These are phyloP conservation scores for Pammene aurita DNA, from an alignment of 2,888 invertebrate genomes.

Conservation along the genomic window DNA sequence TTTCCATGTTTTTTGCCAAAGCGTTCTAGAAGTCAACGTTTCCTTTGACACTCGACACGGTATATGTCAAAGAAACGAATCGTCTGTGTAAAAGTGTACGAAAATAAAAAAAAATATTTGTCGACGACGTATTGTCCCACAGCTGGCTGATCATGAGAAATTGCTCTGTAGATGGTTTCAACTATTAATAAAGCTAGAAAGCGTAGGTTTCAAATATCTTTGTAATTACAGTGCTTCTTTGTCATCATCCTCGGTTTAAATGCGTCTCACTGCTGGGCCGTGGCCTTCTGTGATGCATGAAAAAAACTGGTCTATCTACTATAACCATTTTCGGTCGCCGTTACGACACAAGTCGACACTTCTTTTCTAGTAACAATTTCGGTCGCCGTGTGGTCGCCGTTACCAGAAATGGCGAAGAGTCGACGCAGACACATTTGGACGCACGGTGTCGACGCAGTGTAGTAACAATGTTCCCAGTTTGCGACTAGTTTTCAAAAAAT, in stretches of 20 bases:
- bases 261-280: not conserved
- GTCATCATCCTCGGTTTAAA: not conserved
- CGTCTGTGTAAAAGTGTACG: slow-evolving; percentile 56
- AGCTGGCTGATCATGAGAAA: slow-evolving; percentile 61
- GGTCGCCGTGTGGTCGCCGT: too few relatives aligned
- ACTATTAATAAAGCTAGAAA: slow-evolving; percentile 32
- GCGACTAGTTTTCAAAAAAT: too few relatives aligned
- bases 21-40: slow-evolving; percentile 75
- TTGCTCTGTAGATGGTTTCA: slow-evolving; percentile 46
- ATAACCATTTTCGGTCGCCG: too few relatives aligned
- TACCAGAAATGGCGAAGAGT: too few relatives aligned
- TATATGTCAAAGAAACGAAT: slow-evolving; percentile 59
- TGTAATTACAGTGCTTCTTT: slow-evolving; percentile 1
- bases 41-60: slow-evolving; percentile 75
- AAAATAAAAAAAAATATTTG: slow-evolving; percentile 61
- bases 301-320: too few relatives aligned
- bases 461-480: too few relatives aligned
- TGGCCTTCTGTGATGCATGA: not conserved
- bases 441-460: too few relatives aligned
- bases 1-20: slow-evolving; percentile 74
- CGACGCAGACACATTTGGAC: too few relatives aligned
- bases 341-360: too few relatives aligned
- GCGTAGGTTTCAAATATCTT: slow-evolving; percentile 23
- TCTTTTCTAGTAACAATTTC: too few relatives aligned
- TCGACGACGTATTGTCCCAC: slow-evolving; percentile 66